A percentile compares a stretch with the other conserved stretches of the same genome.
phyloP scores from a whole-genome alignment of 1,140 invertebrate genomes.

The Cydia fagiglandana region DNA sequence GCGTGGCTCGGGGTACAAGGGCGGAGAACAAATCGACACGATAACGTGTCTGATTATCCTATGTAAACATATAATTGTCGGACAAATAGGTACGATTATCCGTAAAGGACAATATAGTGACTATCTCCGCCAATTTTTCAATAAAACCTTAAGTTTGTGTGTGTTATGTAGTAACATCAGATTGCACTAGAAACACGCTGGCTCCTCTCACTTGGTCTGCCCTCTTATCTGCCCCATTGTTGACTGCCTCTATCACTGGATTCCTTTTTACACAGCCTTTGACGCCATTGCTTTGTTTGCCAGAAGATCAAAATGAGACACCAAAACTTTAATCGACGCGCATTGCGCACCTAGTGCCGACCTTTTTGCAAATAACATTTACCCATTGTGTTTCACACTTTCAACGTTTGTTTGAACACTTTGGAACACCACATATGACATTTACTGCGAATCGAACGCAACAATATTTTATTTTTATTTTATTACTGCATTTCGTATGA shows the following conservation, averaged over 20 bases:
- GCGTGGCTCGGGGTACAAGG: too few species aligned
- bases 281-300: conserved; percentile 73
- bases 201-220: conserved; percentile 40
- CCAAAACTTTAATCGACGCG: conserved; percentile 57
- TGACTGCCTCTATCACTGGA: conserved; percentile 76
- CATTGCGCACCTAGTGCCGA: conserved; percentile 31
- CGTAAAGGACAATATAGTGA: too few species aligned
- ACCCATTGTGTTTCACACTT: conserved; percentile 1
- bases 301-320: conserved; percentile 70
- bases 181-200: conserved; percentile 24
- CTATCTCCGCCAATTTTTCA: not conserved
- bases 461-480: not conserved
- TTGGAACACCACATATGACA: not conserved
- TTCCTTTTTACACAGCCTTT: conserved; percentile 77
- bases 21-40: too few species aligned
- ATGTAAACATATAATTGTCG: too few species aligned
- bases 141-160: too few species aligned
- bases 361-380: conserved; percentile 14
- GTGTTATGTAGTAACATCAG: too few species aligned
- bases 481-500: too few species aligned
- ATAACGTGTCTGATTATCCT: too few species aligned
- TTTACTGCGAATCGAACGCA: not conserved
- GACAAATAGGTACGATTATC: too few species aligned
- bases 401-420: not conserved
- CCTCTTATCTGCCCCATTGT: conserved; percentile 71